Evolutionary conservation across 2,113 vertebrate species (phyloP).

Genomic region (Austrofundulus limnaeus): DNA sequence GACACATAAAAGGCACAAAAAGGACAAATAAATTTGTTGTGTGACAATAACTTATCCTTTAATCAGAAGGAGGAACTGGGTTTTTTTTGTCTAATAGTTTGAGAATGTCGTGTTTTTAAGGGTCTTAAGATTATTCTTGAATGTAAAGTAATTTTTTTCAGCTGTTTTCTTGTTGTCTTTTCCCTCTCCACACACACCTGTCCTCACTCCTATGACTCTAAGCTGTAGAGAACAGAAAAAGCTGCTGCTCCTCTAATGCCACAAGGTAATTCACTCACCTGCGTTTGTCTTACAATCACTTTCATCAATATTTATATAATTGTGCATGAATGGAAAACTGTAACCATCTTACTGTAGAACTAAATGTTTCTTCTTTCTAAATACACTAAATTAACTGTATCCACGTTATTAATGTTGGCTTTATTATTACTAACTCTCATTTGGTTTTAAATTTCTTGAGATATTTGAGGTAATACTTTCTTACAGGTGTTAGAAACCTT

Average conservation of each 20-base stretch:
- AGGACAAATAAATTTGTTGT: too few relatives aligned
- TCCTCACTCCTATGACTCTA: constrained; percentile 58
- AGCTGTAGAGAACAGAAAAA: constrained; percentile 54
- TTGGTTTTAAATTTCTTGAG: not conserved
- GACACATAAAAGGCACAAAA: too few relatives aligned
- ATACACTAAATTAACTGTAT: not conserved
- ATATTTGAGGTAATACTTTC: too few relatives aligned
- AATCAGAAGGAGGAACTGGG: too few relatives aligned
- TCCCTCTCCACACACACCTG: constrained; percentile 32
- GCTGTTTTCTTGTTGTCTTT: constrained; percentile 42
- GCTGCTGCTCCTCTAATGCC: constrained; percentile 31
- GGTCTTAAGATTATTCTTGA: constrained; percentile 6
- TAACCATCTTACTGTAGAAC: not conserved
- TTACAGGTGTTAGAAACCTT: too few relatives aligned
- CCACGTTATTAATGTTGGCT: not conserved
- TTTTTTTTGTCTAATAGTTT: not conserved
- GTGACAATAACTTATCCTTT: not conserved
- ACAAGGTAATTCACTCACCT: constrained; percentile 73
- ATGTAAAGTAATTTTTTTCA: constrained; percentile 51
- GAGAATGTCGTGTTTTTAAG: not conserved
- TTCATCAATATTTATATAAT: constrained; percentile 19
- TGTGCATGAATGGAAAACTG: constrained; percentile 8
- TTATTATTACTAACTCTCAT: not conserved
- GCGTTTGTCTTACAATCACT: constrained; percentile 24
- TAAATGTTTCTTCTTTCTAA: not conserved